Conservation (phyloP, 2,113 vertebrate species). For the Pelvicachromis taeniatus region DNA sequence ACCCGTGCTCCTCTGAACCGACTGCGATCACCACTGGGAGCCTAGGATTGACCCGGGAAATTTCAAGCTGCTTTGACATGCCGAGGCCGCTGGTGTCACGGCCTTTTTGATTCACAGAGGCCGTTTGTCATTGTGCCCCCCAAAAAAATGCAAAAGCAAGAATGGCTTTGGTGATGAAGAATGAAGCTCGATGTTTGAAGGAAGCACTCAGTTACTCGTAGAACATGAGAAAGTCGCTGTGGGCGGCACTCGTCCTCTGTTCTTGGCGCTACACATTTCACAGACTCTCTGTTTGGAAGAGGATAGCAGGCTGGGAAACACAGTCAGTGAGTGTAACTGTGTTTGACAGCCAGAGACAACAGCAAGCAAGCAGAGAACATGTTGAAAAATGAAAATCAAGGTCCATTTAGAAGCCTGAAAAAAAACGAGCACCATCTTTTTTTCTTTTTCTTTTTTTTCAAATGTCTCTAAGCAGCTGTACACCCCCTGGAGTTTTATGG, state of each 20-base stretch:
- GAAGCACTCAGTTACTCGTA: neutral
- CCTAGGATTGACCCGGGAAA: slow-evolving; percentile 14
- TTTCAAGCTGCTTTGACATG: slow-evolving; percentile 1
- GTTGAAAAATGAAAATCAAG: neutral
- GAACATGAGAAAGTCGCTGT: slow-evolving; percentile 21
- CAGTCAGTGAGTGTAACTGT: neutral
- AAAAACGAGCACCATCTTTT: neutral
- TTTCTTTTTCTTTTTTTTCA: neutral
- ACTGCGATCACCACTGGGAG: neutral
- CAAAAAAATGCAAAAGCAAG: neutral
- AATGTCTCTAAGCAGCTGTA: neutral
- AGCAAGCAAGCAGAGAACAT: neutral
- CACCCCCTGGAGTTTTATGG: neutral
- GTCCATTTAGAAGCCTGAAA: neutral
- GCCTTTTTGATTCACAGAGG: neutral
- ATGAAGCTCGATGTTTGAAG: slow-evolving; percentile 1
- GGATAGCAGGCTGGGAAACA: neutral
- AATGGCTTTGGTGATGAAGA: neutral
- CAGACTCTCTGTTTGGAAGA: neutral
- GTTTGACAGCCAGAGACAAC: slow-evolving; percentile 21
- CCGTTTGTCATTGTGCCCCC: neutral
- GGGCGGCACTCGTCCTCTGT: slow-evolving; percentile 19
- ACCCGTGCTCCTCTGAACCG: neutral
- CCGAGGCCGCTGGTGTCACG: neutral
- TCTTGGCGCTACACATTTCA: neutral